phyloP scores from a whole-genome alignment of 2,888 invertebrate genomes.

The Drosophila aldrichi region DNA sequence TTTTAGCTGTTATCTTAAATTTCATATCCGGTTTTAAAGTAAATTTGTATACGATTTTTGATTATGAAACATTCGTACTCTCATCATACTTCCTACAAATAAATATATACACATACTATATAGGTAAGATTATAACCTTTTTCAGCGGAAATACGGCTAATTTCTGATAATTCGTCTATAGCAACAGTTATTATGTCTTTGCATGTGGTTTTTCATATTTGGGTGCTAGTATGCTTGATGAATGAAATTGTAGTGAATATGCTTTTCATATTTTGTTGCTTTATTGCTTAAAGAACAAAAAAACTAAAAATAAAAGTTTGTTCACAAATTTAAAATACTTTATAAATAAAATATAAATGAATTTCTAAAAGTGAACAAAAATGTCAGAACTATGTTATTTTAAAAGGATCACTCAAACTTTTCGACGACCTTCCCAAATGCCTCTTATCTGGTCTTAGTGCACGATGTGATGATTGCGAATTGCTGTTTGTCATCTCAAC shows the following conservation, averaged over 20 bases:
- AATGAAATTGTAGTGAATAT: not conserved
- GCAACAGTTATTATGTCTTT: not conserved
- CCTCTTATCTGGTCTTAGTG: constrained; percentile 31
- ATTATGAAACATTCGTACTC: not conserved
- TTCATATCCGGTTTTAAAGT: not conserved
- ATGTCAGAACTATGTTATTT: not conserved
- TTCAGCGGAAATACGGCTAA: constrained; percentile 8
- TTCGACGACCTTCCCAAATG: constrained; percentile 41
- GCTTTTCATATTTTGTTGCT: not conserved
- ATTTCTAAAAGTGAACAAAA: not conserved
- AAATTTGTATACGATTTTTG: not conserved
- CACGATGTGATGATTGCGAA: not conserved
- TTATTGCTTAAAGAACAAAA: not conserved
- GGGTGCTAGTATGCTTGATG: no score
- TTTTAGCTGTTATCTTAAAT: not conserved
- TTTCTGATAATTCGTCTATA: constrained; percentile 4
- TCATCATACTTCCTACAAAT: not conserved
- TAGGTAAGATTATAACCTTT: not conserved
- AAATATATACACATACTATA: not conserved
- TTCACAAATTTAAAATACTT: constrained; percentile 5
- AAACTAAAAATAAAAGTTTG: constrained; percentile 9
- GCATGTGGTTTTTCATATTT: not conserved
- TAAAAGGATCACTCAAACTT: not conserved
- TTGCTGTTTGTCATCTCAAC: constrained; percentile 13
- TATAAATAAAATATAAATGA: constrained; percentile 2